Evolutionary conservation across 2,113 vertebrate genomes (phyloP).

Genomic region (Myotis brandtii): DNA sequence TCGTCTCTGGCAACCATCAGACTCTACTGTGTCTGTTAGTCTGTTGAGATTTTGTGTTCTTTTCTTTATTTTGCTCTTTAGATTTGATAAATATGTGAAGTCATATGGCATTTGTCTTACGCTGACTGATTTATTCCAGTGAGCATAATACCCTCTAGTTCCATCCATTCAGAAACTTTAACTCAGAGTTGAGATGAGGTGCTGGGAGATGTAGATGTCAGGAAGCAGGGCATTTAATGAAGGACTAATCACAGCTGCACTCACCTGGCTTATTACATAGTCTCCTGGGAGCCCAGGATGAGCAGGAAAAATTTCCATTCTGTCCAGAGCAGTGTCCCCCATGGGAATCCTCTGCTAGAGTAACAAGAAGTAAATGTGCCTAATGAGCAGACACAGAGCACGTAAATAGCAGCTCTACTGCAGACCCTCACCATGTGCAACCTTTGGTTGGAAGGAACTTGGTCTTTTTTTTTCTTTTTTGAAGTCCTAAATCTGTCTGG

Average conservation of each 20-base stretch:
- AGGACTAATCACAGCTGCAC: not conserved
- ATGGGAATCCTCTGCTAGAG: not conserved
- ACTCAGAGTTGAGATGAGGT: not conserved
- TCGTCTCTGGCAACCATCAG: not conserved
- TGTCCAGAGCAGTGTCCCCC: not conserved
- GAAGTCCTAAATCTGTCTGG: not conserved
- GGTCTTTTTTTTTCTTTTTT: not conserved
- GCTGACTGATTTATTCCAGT: no score
- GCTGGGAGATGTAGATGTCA: not conserved
- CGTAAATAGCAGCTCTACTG: not conserved
- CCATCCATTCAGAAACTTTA: not conserved
- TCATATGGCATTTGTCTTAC: no score
- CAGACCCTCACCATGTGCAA: rapidly evolving
- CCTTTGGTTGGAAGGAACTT: not conserved
- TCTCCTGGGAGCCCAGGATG: no score
- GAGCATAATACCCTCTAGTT: no score
- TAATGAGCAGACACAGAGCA: not conserved
- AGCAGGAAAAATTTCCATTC: no score
- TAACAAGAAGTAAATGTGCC: not conserved
- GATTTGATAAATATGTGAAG: no score
- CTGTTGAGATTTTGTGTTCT: not conserved
- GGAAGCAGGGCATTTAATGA: not conserved
- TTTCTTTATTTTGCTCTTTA: no score
- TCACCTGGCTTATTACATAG: no score
- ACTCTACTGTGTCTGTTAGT: not conserved